These are phyloP conservation scores for Folsomia candida DNA, from an alignment of 2,888 invertebrate species.

Conservation along the genomic window DNA sequence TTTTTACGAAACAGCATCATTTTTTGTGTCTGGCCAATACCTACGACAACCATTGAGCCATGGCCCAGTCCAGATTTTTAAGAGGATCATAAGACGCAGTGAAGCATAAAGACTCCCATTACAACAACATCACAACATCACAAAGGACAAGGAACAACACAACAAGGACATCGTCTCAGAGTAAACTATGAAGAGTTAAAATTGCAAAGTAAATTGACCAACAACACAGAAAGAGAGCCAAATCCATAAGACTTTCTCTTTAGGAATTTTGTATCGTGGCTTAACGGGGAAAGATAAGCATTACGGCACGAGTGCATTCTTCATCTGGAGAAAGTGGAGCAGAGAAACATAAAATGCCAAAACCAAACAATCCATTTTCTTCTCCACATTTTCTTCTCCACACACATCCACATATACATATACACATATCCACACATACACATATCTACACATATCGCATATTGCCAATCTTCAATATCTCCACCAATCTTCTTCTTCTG, in stretches of 20 bases:
- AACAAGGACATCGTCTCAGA: not conserved
- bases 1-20: no score
- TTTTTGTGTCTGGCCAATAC: no score
- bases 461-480: slow-evolving; percentile 3
- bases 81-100: not conserved
- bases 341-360: not conserved
- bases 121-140: not conserved
- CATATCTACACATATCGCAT: no score
- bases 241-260: not conserved
- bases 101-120: not conserved
- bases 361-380: slow-evolving; percentile 5
- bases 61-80: no score
- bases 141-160: not conserved
- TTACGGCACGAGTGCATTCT: not conserved
- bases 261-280: not conserved
- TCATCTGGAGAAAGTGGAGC: not conserved
- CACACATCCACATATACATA: no score
- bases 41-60: no score
- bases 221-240: not conserved
- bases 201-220: slow-evolving; percentile 24
- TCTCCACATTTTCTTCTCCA: not conserved
- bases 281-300: not conserved
- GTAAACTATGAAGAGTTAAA: slow-evolving; percentile 12
- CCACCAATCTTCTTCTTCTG: not conserved
- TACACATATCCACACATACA: no score